Evolutionary conservation across 2,888 invertebrate genomes (phyloP).

Genomic region (Polia nebulosa): DNA sequence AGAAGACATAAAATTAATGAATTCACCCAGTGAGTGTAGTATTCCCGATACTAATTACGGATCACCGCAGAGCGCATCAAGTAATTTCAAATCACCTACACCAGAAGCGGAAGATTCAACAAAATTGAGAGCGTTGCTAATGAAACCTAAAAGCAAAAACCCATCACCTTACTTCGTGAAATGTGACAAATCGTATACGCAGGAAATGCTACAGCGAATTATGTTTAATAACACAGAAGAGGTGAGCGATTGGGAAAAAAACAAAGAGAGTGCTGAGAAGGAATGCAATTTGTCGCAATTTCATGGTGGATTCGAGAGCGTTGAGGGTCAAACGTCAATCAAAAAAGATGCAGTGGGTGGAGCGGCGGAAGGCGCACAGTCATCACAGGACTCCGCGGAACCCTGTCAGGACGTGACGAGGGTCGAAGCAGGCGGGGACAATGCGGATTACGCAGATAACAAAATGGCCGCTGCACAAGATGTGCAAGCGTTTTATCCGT

Average conservation of each 20-base stretch:
- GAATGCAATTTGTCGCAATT: slow-evolving; percentile 88
- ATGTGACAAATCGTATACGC: slow-evolving; percentile 76
- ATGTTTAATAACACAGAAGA: slow-evolving; percentile 78
- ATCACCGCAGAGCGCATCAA: slow-evolving; percentile 81
- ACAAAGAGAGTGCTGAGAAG: slow-evolving; percentile 76
- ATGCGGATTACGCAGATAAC: slow-evolving; percentile 84
- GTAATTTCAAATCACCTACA: slow-evolving; percentile 77
- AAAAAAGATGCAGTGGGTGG: slow-evolving; percentile 83
- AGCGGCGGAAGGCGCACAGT: slow-evolving; percentile 82
- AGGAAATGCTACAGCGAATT: slow-evolving; percentile 78
- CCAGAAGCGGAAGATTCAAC: slow-evolving; percentile 87
- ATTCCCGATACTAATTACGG: slow-evolving; percentile 83
- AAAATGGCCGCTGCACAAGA: slow-evolving; percentile 86
- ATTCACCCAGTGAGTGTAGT: slow-evolving; percentile 84
- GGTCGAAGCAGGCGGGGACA: slow-evolving; percentile 88
- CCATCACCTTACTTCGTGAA: slow-evolving; percentile 77
- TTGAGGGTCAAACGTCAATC: slow-evolving; percentile 82
- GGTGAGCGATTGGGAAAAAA: slow-evolving; percentile 82
- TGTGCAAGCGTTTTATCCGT: slow-evolving; percentile 88
- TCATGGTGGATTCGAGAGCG: slow-evolving; percentile 84
- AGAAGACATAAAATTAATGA: slow-evolving; percentile 79
- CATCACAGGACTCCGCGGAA: slow-evolving; percentile 81
- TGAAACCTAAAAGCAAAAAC: slow-evolving; percentile 79
- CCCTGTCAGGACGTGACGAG: slow-evolving; percentile 87
- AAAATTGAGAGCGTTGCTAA: slow-evolving; percentile 91